Conservation (phyloP, 23 tunicate genomes). For the Corella eumyota region DNA sequence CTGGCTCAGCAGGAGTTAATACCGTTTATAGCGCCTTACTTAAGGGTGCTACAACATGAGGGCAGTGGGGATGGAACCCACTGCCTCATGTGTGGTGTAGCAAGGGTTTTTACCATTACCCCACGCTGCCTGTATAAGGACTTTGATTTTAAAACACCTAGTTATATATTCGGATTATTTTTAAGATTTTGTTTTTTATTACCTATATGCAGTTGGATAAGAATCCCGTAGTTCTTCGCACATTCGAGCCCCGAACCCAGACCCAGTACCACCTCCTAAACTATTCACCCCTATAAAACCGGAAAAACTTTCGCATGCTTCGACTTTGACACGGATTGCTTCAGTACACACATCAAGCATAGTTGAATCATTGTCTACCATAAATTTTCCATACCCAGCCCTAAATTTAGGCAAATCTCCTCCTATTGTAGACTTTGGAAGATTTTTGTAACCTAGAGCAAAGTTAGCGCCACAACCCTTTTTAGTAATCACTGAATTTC, state of each 20-base stretch:
- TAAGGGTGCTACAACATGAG: too few species aligned
- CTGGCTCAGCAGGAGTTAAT: too few species aligned
- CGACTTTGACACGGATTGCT: constrained; percentile 54
- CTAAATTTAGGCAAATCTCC: constrained; percentile 28
- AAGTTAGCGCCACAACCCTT: constrained; percentile 93
- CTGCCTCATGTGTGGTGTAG: too few species aligned
- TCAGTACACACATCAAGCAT: constrained; percentile 54
- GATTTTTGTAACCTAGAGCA: constrained; percentile 50
- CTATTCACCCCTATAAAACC: constrained; percentile 67
- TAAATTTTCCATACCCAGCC: constrained; percentile 19
- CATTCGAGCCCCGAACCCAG: constrained; percentile 74
- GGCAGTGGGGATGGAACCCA: too few species aligned
- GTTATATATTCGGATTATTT: too few species aligned
- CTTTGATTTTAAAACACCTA: too few species aligned
- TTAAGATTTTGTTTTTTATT: too few species aligned
- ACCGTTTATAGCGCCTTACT: too few species aligned
- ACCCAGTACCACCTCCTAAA: constrained; percentile 84
- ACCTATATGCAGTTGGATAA: constrained; percentile 86
- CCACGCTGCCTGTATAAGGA: too few species aligned
- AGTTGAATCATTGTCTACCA: constrained; percentile 31
- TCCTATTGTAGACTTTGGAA: constrained; percentile 19
- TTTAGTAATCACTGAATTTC: constrained; percentile 30
- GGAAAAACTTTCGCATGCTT: constrained; percentile 73
- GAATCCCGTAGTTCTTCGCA: constrained; percentile 45
- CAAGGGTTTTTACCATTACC: too few species aligned